These are phyloP conservation scores for Equus przewalskii DNA, from an alignment of 2,113 vertebrate genomes.

Conservation along the genomic window DNA sequence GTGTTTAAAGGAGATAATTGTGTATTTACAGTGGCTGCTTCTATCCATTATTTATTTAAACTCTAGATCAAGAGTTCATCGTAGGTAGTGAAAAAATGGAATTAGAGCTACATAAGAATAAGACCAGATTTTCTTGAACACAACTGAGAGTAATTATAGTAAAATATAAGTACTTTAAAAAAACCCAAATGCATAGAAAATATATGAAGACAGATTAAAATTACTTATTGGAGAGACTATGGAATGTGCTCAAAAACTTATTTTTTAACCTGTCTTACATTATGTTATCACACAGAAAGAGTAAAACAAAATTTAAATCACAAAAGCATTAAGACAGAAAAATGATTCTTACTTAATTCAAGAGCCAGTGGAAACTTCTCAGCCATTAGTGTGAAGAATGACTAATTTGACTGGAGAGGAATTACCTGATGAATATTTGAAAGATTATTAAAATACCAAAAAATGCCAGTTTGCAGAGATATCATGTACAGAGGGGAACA, in stretches of 20 bases:
- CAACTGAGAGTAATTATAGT: neutral
- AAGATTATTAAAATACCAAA: neutral
- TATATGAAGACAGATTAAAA: conserved; percentile 34
- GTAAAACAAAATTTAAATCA: neutral
- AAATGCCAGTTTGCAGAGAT: neutral
- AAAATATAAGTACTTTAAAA: neutral
- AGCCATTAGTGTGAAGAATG: neutral
- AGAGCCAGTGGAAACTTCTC: neutral
- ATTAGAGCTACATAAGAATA: neutral
- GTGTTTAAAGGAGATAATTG: neutral
- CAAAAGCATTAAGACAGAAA: neutral
- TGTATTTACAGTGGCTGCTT: neutral
- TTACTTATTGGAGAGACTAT: neutral
- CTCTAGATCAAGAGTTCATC: neutral
- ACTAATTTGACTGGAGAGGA: neutral
- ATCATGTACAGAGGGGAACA: neutral
- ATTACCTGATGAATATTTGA: neutral
- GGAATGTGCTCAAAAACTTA: neutral
- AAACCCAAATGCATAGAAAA: neutral
- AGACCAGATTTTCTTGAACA: neutral
- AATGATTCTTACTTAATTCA: neutral
- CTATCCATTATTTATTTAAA: neutral
- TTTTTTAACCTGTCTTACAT: neutral
- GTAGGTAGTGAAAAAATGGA: neutral
- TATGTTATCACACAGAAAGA: neutral